phyloP scores from a whole-genome alignment of 2,888 invertebrate species.

The Pollenia labialis region DNA sequence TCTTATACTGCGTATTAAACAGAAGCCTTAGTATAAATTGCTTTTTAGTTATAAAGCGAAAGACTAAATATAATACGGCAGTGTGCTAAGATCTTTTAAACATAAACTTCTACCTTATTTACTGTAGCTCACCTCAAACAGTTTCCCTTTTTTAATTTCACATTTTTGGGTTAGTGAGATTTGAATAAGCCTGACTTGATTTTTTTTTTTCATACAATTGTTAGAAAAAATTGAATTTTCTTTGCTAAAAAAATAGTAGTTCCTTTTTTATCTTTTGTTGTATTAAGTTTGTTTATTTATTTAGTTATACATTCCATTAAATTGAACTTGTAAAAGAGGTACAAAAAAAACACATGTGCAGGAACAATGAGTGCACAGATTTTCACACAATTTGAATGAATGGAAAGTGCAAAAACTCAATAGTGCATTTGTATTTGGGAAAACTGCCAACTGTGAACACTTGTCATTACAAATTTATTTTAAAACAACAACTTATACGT shows the following conservation, averaged over 20 bases:
- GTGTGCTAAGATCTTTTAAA: background rate
- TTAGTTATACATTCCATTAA: conserved; percentile 42
- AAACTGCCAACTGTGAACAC: conserved; percentile 62
- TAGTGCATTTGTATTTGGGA: conserved; percentile 38
- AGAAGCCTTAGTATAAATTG: too few species aligned
- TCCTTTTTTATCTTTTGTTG: conserved; percentile 2
- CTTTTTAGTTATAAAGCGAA: too few species aligned
- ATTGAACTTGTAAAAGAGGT: conserved; percentile 7
- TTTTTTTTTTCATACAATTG: conserved; percentile 55
- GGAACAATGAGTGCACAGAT: background rate
- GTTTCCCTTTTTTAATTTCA: conserved; percentile 23
- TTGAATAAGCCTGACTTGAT: conserved; percentile 37
- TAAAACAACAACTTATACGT: conserved; percentile 20
- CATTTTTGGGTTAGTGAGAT: conserved; percentile 18
- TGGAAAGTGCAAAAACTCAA: conserved; percentile 16
- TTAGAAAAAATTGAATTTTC: conserved; percentile 35
- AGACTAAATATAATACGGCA: too few species aligned
- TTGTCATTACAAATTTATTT: conserved; percentile 57
- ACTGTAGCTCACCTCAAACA: conserved; percentile 1
- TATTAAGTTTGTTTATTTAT: conserved; percentile 11
- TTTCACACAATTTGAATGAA: background rate
- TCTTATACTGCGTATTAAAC: too few species aligned
- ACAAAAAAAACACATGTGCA: background rate
- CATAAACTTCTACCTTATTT: background rate
- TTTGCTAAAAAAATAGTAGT: conserved; percentile 11